phyloP scores from a whole-genome alignment of 2,113 vertebrate species.

The Anoura caudifer region DNA sequence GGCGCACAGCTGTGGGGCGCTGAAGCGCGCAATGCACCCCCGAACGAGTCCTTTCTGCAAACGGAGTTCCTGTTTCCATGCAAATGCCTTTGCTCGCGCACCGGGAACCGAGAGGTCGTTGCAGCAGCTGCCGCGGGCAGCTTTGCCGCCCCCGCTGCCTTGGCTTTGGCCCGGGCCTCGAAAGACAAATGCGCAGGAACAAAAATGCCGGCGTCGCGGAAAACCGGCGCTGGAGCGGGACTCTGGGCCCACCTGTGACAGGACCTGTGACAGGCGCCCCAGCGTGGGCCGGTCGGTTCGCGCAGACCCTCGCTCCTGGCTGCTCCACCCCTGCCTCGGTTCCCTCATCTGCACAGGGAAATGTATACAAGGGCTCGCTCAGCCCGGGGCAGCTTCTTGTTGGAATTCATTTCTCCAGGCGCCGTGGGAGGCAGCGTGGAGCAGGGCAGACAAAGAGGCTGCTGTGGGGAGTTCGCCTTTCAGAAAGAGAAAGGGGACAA shows the following conservation, averaged over 20 bases:
- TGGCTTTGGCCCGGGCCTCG: background rate
- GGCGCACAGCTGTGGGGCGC: background rate
- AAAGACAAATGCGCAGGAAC: background rate
- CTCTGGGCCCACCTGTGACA: background rate
- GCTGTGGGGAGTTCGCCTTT: background rate
- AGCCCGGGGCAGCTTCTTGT: background rate
- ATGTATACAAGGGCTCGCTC: background rate
- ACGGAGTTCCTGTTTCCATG: conserved; percentile 4
- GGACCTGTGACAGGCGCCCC: background rate
- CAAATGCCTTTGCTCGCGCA: background rate
- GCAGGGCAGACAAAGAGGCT: background rate
- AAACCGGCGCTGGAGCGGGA: too few relatives aligned
- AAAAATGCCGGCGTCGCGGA: background rate
- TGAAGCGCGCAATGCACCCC: background rate
- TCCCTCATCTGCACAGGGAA: background rate
- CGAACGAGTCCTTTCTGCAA: background rate
- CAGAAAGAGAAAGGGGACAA: background rate
- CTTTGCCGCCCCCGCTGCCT: background rate
- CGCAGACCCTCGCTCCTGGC: accelerated
- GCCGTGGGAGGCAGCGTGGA: background rate
- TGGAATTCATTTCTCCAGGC: background rate
- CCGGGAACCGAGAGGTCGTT: background rate
- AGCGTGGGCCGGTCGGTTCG: background rate
- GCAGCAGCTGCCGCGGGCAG: background rate
- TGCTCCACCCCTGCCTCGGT: background rate